Evolutionary conservation across 2,113 vertebrate genomes (phyloP), one percentile per base, ranked within the genome.

Genomic region (Ictalurus punctatus): DNA sequence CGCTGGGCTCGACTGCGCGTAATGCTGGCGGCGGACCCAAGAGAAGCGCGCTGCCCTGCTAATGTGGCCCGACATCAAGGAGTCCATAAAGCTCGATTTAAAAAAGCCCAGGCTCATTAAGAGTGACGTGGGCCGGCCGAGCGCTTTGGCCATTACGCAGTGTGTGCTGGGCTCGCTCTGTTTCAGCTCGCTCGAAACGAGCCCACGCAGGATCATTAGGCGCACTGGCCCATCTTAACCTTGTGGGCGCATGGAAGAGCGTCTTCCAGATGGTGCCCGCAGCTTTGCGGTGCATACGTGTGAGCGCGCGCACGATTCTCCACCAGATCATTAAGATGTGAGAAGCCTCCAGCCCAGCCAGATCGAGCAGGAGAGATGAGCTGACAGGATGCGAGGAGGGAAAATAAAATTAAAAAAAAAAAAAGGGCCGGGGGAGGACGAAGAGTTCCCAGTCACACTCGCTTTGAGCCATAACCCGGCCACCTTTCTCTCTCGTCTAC

Each of bases 201-300:
- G 92, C 95, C 95, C 95, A 95, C 94, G 92, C 94, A 94, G 92
- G 93, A 95, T 96, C 93, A 94, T 96, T 95, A 95, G 93, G 92
- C 82, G 87, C 90, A 90, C 91, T 91, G 92, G 94, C 91, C 90
- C 90, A 90, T 93, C 91, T 87, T 93, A 94, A 95, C 93, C 94
- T 95, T 94, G 94, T 93, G 93, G 93, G 93, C 92, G 94, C 94
- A 91, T 90, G 90, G n/a, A 90, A 93, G 92, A 93, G 90, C 85
- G 79, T 85, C 83, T 85, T 90, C 89, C 89, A 90, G 89, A 90
- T 90, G 89, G 89, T 85, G 89, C 89, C 86, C 37, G 54, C 74
- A 88, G 89, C 83, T 80, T 69, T 37, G 86, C 34, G 17, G 59
- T 54, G 59, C 56, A 87, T 83, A 80, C 76, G 89, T 78, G 44